Percentiles rank a stretch among this genome's conserved stretches.
Evolutionary conservation across 2,797 vertebrate species (phyloP).

Genomic region (Knipowitschia caucasica): DNA sequence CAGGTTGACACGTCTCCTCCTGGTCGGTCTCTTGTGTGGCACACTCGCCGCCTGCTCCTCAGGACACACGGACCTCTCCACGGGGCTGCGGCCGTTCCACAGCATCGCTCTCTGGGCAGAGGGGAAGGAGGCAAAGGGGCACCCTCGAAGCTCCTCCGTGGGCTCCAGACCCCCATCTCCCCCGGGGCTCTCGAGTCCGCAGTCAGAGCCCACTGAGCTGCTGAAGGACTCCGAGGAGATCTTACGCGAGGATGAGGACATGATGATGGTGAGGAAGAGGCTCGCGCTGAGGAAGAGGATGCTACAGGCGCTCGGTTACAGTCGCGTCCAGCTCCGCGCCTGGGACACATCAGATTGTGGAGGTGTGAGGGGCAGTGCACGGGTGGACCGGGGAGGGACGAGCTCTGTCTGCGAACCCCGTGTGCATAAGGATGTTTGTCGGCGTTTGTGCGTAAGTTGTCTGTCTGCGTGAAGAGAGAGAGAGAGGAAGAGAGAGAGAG

Average conservation of each 20-base stretch:
- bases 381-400: constrained; percentile 11
- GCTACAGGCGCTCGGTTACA: constrained; percentile 64
- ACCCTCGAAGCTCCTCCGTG: constrained; percentile 64
- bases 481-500: constrained; percentile 1
- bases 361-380: constrained; percentile 10
- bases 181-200: constrained; percentile 85
- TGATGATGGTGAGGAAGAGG: constrained; percentile 52
- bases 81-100: constrained; percentile 89
- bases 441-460: constrained; percentile 36
- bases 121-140: constrained; percentile 63
- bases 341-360: constrained; percentile 75
- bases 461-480: constrained; percentile 31
- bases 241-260: constrained; percentile 88
- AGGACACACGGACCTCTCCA: constrained; percentile 68
- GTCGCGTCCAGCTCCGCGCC: constrained; percentile 60
- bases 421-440: constrained; percentile 32
- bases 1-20: constrained; percentile 89
- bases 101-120: constrained; percentile 80
- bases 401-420: constrained; percentile 30
- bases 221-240: constrained; percentile 97
- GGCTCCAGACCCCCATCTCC: constrained; percentile 61
- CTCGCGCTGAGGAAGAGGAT: constrained; percentile 36
- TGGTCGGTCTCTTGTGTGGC: constrained; percentile 70
- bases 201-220: constrained; percentile 94
- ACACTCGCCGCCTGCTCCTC: constrained; percentile 49